Evolutionary conservation across 2,888 invertebrate species (phyloP), one percentile per base, ranked within the genome.

Genomic region (Furcula furcula): DNA sequence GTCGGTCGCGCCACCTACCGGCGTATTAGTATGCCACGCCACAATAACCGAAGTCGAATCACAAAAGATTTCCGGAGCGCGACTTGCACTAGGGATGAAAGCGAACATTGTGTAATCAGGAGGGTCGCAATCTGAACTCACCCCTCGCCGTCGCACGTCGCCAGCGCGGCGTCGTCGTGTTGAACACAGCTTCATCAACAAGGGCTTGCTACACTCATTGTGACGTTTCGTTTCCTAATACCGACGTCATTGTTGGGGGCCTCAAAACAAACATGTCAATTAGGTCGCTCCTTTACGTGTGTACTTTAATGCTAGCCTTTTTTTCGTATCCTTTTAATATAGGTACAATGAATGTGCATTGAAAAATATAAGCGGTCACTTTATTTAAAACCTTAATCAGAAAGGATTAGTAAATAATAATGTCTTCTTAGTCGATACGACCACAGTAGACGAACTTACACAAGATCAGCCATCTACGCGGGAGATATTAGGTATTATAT

Each of bases 41-140:
- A 81, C 82, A 87, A 84, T 84, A 87, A 84, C 83, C 80, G 81
- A 85, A 85, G 81, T 77, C 74, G 77, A 86, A 85, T 84, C 85
- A 88, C 86, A 88, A 88, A 88, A 88, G 87, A 88, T 86, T 86
- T 87, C 86, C 86, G 86, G 84, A 72, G 79, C 84, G 80, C 83
- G 85, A 81, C 85, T 85, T 78, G 82, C 83, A 84, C 85, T 82
- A 82, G 83, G 84, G 82, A 86, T 84, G 85, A 86, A 85, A 85
- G 84, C 78, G 84, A 77, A 85, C 86, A 84, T 84, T 85, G 84
- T 86, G 87, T 88, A 88, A 88, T 88, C 87, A 88, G 81, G 81
- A 87, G 85, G 87, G 87, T 84, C 86, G 82, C 84, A 86, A 86
- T 86, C 84, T 83, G 73, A 73, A 80, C 80, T 77, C 79, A 66